These are phyloP conservation scores for Carcinoscorpius rotundicauda DNA, from an alignment of 1,140 invertebrate species.

Conservation along the genomic window DNA sequence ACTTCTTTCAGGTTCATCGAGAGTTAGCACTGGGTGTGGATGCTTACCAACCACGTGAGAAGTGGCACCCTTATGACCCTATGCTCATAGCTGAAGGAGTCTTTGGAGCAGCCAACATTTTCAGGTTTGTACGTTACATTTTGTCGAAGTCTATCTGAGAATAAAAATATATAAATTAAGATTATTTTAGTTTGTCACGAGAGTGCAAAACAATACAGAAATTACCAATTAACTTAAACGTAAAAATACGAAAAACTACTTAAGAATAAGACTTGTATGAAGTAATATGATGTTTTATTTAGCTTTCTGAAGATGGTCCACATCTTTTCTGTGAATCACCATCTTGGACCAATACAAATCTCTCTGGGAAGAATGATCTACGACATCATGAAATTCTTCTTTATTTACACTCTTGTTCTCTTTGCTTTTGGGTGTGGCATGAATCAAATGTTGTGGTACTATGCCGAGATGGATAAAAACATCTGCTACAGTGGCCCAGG, in stretches of 20 bases:
- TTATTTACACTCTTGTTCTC: slow-evolving; percentile 76
- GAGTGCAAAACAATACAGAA: too few relatives aligned
- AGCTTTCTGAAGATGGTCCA: slow-evolving; percentile 85
- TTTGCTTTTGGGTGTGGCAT: slow-evolving; percentile 83
- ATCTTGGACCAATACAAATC: slow-evolving; percentile 80
- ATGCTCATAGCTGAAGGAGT: slow-evolving; percentile 86
- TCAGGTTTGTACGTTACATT: slow-evolving; percentile 45
- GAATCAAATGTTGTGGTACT: slow-evolving; percentile 91
- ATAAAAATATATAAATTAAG: too few relatives aligned
- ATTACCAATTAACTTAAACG: too few relatives aligned
- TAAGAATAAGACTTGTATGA: too few relatives aligned
- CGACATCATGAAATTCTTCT: slow-evolving; percentile 88
- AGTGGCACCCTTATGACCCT: slow-evolving; percentile 87
- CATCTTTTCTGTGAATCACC: slow-evolving; percentile 90
- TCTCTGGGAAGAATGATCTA: slow-evolving; percentile 83
- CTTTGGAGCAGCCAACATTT: slow-evolving; percentile 89
- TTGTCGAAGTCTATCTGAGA: too few relatives aligned
- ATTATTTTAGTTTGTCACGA: too few relatives aligned
- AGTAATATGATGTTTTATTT: slow-evolving; percentile 24
- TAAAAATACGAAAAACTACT: too few relatives aligned
- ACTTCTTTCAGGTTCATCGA: slow-evolving; percentile 39
- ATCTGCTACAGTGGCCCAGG: slow-evolving; percentile 62
- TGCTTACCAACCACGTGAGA: slow-evolving; percentile 67
- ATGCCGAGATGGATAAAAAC: slow-evolving; percentile 71
- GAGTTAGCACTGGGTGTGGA: slow-evolving; percentile 56